Conservation (phyloP, 2,113 vertebrate species). For the Antigone vipio region DNA sequence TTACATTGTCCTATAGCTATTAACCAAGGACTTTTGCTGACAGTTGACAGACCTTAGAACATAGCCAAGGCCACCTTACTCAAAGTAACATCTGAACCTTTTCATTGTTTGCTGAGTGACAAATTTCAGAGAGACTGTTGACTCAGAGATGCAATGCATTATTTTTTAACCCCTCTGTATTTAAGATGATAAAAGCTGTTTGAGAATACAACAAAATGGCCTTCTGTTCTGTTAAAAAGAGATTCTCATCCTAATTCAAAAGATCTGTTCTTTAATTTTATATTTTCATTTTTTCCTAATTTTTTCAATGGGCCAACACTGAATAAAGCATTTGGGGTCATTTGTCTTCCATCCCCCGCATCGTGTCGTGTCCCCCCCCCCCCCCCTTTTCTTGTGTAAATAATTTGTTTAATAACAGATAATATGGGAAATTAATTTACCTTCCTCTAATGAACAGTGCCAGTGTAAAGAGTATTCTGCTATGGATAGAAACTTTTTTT, state of each 20-base stretch:
- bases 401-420: conserved; percentile 49
- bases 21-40: not conserved
- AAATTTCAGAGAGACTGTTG: not conserved
- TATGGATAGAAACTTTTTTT: not conserved
- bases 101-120: not conserved
- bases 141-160: not conserved
- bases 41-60: not conserved
- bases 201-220: not conserved
- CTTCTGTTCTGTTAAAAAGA: not conserved
- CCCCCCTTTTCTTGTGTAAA: not conserved
- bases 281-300: conserved; percentile 25
- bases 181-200: not conserved
- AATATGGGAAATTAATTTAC: conserved; percentile 45
- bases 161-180: not conserved
- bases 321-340: not conserved
- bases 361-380: no score
- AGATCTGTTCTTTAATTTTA: not conserved
- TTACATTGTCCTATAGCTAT: not conserved
- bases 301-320: conserved; percentile 30
- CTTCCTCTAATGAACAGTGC: conserved; percentile 20
- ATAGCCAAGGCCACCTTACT: not conserved
- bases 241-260: not conserved
- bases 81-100: not conserved
- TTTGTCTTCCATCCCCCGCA: not conserved
- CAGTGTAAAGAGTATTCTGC: not conserved